Base-by-base conservation (phyloP, 2,113 vertebrate genomes). In the Theristicus caerulescens region DNA sequence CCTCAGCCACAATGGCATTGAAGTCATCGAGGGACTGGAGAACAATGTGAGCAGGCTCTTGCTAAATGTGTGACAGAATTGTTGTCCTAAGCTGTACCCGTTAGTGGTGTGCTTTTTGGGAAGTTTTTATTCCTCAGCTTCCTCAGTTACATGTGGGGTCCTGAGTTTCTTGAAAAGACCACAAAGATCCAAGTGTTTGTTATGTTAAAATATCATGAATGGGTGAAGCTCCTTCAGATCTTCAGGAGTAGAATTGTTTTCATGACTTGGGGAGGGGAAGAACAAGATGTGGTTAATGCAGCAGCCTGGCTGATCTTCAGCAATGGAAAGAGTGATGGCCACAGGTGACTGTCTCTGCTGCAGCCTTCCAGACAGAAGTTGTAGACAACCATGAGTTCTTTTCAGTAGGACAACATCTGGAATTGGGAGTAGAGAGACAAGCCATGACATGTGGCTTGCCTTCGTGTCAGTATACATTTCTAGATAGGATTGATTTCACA, bases 1-100 rank as follows among this genome's bases (percentile, higher is more conserved):
- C 96, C 97, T 99, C 94, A 99, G 99, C 97, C 99, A 99, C 98
- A 99, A 99, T 1, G 99, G 99, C 96, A 99, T 99, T 7, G 99
- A 99, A 97, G 98, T 99, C 97, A 99, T 99, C 42, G 99, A 99
- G 92, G 99, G 99, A 82, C 98, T 99, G 97, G 99, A 99, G 94
- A 99, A 98, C 98, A 99, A 99, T 14, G 99, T 99, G 97, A 99
- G 99, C 36, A 32, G 7, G 3, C 40, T 80, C 3, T 4, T 57
- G 42, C 46, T 38, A 51, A 9, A 17, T 16, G 2, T n/a, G 40
- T 11, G 15, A 2, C n/a, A 20, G 47, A 27, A 1, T 5, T 44
- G 18, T 6, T 86, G 42, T 46, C 55, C 18, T 67, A 5, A 27
- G 38, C 69, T 69, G 54, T 67, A 58, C 8, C 40, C 16, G 2